Conservation (phyloP, 2,113 vertebrate genomes). For the Ia io region DNA sequence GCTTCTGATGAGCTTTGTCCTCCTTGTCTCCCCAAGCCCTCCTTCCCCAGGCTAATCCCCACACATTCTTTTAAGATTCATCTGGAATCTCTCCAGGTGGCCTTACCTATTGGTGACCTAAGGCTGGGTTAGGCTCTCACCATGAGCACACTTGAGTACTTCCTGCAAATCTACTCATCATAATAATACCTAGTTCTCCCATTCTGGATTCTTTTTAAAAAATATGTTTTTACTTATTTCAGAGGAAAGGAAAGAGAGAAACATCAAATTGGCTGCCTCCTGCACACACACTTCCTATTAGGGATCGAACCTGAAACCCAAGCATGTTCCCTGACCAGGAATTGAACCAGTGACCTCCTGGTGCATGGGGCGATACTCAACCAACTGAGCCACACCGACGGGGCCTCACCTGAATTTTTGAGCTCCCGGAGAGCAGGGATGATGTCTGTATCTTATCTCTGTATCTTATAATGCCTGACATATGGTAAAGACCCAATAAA, state of each 20-base stretch:
- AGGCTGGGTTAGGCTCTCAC: neutral
- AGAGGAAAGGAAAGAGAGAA: too few species aligned
- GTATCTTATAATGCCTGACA: neutral
- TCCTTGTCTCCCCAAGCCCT: neutral
- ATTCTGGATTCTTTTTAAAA: neutral
- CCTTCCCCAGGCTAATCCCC: neutral
- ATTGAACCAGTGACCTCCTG: too few species aligned
- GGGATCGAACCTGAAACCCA: too few species aligned
- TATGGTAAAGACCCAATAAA: neutral
- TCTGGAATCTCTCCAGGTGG: neutral
- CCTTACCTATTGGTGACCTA: neutral
- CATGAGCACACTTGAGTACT: neutral
- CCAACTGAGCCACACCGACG: too few species aligned
- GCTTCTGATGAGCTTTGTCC: neutral
- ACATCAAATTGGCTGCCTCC: too few species aligned
- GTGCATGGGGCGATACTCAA: too few species aligned
- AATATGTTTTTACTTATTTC: too few species aligned
- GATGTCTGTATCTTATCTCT: neutral
- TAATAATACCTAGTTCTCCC: neutral
- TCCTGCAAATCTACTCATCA: neutral
- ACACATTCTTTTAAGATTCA: neutral
- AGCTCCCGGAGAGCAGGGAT: neutral
- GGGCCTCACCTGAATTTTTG: neutral
- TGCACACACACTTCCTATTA: too few species aligned
- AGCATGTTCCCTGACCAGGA: too few species aligned